These are phyloP conservation scores for Lepidonotus clava DNA, from an alignment of 2,888 invertebrate genomes.

Conservation along the genomic window DNA sequence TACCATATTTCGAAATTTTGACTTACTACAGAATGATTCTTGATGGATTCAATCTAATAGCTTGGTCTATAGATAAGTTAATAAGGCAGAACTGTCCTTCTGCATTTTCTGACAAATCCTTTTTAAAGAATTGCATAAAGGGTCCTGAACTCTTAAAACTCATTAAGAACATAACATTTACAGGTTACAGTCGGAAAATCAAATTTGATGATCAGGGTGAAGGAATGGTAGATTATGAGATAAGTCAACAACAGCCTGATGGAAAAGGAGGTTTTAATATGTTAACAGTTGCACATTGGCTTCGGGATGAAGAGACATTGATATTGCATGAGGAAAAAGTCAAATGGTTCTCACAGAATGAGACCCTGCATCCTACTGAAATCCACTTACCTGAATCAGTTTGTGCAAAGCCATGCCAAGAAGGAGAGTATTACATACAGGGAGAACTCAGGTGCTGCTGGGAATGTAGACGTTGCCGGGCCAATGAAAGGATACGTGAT, in stretches of 20 bases:
- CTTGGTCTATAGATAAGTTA: conserved; percentile 66
- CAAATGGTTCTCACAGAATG: conserved; percentile 1
- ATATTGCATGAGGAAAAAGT: not conserved
- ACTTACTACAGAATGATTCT: conserved; percentile 49
- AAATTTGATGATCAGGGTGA: conserved; percentile 70
- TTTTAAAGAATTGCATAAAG: conserved; percentile 64
- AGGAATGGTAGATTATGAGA: conserved; percentile 66
- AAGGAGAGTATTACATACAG: conserved; percentile 57
- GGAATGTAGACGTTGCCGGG: conserved; percentile 58
- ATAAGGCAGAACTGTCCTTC: conserved; percentile 66
- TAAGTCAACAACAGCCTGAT: conserved; percentile 65
- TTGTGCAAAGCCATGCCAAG: conserved; percentile 57
- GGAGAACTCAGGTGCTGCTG: conserved; percentile 60
- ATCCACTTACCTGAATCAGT: conserved; percentile 53
- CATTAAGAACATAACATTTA: conserved; percentile 65
- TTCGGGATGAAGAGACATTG: not conserved
- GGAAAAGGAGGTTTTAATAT: not conserved
- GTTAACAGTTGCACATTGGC: not conserved
- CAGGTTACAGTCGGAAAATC: conserved; percentile 66
- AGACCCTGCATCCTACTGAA: not conserved
- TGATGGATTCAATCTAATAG: conserved; percentile 70
- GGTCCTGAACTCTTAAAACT: conserved; percentile 63
- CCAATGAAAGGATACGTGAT: conserved; percentile 55
- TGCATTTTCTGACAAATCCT: conserved; percentile 29
- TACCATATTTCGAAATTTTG: not conserved